phyloP scores from a whole-genome alignment of 2,888 invertebrate genomes.

The Epiperipatus broadwayi region DNA sequence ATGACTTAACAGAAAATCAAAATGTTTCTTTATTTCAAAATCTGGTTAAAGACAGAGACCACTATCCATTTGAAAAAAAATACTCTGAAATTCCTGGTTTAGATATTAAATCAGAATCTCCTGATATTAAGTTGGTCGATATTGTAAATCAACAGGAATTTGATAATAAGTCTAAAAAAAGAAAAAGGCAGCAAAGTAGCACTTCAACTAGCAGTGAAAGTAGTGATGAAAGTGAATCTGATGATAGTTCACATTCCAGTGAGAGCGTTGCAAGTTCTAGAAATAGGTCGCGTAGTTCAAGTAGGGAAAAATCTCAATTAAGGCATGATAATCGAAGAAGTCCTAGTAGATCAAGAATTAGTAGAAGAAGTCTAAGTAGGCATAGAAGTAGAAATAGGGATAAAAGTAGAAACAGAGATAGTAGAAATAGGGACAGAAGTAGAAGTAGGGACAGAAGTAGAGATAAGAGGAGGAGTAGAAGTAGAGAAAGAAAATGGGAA shows the following conservation, averaged over 20 bases:
- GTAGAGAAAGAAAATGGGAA: conserved; percentile 13
- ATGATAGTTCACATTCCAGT: no score
- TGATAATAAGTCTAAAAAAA: not conserved
- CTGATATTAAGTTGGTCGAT: conserved; percentile 9
- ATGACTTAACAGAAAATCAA: no score
- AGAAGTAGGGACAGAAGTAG: conserved; percentile 7
- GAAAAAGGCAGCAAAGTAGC: not conserved
- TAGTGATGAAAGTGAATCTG: no score
- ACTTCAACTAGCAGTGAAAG: no score
- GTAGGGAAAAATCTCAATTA: no score
- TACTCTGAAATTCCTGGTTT: conserved; percentile 15
- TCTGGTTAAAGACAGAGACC: conserved; percentile 13
- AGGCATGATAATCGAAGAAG: conserved; percentile 13
- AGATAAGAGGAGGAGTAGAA: conserved; percentile 14
- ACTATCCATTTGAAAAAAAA: conserved; percentile 16
- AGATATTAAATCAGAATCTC: conserved; percentile 1
- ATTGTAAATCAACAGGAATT: not conserved
- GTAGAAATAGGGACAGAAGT: conserved; percentile 8
- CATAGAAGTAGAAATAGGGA: not conserved
- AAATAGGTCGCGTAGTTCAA: no score
- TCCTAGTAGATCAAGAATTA: conserved; percentile 1
- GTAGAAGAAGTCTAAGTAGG: not conserved
- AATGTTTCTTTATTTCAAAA: not conserved
- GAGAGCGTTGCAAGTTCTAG: no score
- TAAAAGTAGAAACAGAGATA: conserved; percentile 9